Conservation (phyloP, 2,113 vertebrate genomes). For the Poeciliopsis prolifica region DNA sequence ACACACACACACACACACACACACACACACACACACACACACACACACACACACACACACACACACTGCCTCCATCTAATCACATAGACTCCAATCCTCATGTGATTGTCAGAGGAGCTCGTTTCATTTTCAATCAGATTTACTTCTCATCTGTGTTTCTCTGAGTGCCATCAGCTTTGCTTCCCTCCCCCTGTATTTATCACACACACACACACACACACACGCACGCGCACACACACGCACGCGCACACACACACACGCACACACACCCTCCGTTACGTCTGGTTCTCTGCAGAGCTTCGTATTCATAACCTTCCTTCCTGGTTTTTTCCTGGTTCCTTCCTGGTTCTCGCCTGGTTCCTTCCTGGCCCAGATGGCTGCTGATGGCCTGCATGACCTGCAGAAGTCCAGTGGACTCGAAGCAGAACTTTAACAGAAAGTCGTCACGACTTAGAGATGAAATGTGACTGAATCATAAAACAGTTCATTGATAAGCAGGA, state of each 20-base stretch:
- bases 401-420: background rate
- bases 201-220: conserved; percentile 22
- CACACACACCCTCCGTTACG: background rate
- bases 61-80: conserved; percentile 16
- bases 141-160: conserved; percentile 27
- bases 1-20: background rate
- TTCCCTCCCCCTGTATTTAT: conserved; percentile 27
- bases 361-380: conserved; percentile 48
- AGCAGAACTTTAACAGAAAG: background rate
- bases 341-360: conserved; percentile 21
- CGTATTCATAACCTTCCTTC: conserved; percentile 45
- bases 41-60: background rate
- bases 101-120: conserved; percentile 29
- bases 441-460: background rate
- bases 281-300: conserved; percentile 44
- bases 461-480: background rate
- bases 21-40: background rate
- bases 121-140: conserved; percentile 35
- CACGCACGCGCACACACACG: background rate
- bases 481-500: background rate
- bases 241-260: background rate
- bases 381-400: conserved; percentile 34
- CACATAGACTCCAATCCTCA: conserved; percentile 25
- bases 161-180: conserved; percentile 7
- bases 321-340: conserved; percentile 20